Conservation (phyloP, 1,140 invertebrate genomes). For the Drosophila jambulina region DNA sequence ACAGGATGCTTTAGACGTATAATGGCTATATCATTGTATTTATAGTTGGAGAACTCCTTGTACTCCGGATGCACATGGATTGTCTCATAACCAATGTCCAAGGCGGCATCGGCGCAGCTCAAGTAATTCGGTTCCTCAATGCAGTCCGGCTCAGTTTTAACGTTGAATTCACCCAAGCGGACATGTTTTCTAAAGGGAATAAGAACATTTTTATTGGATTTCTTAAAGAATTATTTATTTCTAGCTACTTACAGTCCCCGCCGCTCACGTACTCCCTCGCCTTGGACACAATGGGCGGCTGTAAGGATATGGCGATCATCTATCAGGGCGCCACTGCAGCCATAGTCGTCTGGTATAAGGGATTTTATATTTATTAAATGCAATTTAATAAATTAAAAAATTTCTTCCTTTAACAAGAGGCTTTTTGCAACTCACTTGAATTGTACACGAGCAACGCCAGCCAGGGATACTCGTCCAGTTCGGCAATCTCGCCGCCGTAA, state of each 20-base stretch:
- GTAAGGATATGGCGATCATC: slow-evolving; percentile 88
- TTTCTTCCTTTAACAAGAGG: no score
- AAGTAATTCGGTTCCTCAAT: slow-evolving; percentile 77
- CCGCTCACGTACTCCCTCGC: slow-evolving; percentile 79
- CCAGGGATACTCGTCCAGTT: slow-evolving; percentile 88
- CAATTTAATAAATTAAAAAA: not conserved
- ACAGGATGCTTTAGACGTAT: slow-evolving; percentile 91
- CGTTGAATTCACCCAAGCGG: slow-evolving; percentile 88
- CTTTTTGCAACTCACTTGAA: slow-evolving; percentile 82
- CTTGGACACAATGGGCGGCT: slow-evolving; percentile 94
- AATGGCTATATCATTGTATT: slow-evolving; percentile 91
- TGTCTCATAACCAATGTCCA: slow-evolving; percentile 81
- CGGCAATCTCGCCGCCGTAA: slow-evolving; percentile 86
- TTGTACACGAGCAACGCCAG: slow-evolving; percentile 89
- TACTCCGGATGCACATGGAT: slow-evolving; percentile 85
- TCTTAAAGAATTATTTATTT: not conserved
- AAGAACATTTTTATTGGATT: no score
- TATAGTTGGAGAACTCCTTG: slow-evolving; percentile 69
- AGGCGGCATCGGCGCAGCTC: slow-evolving; percentile 81
- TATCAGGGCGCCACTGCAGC: slow-evolving; percentile 87
- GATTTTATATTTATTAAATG: no score
- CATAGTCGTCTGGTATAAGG: slow-evolving; percentile 72
- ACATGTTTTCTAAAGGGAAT: slow-evolving; percentile 85
- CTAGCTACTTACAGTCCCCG: slow-evolving; percentile 67
- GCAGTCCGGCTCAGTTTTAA: slow-evolving; percentile 87